Conservation (phyloP, 1,140 invertebrate species). For the Capitella teleta region DNA sequence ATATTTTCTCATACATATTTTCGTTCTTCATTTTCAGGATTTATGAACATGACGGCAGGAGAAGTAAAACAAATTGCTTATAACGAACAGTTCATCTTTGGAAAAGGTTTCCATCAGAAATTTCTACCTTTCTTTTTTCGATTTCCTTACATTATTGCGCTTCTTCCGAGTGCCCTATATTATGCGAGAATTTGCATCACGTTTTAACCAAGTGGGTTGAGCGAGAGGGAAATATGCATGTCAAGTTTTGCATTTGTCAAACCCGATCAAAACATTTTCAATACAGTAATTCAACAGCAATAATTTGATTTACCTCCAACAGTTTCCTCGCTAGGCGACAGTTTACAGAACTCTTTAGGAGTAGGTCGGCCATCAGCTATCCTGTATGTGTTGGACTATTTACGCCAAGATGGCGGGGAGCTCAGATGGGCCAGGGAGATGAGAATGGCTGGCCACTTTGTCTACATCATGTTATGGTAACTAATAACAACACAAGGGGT, state of each 20-base stretch:
- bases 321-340: conserved; percentile 15
- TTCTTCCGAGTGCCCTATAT: too few species aligned
- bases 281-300: background rate
- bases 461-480: conserved; percentile 24
- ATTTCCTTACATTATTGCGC: too few species aligned
- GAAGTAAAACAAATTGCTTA: too few species aligned
- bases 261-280: background rate
- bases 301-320: background rate
- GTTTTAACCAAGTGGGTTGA: background rate
- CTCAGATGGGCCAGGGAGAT: conserved; percentile 22
- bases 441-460: conserved; percentile 20
- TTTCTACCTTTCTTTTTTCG: too few species aligned
- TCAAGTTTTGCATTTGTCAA: background rate
- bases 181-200: background rate
- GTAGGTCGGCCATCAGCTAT: conserved; percentile 24
- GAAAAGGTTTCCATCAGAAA: too few species aligned
- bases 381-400: conserved; percentile 20
- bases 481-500: background rate
- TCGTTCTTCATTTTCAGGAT: too few species aligned
- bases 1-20: too few species aligned
- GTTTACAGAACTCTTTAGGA: conserved; percentile 14
- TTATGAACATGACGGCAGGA: too few species aligned
- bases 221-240: background rate
- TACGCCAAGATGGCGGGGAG: conserved; percentile 20
- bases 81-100: too few species aligned